Evolutionary conservation across 2,888 invertebrate species (phyloP).

Genomic region (Melanostoma mellinum): DNA sequence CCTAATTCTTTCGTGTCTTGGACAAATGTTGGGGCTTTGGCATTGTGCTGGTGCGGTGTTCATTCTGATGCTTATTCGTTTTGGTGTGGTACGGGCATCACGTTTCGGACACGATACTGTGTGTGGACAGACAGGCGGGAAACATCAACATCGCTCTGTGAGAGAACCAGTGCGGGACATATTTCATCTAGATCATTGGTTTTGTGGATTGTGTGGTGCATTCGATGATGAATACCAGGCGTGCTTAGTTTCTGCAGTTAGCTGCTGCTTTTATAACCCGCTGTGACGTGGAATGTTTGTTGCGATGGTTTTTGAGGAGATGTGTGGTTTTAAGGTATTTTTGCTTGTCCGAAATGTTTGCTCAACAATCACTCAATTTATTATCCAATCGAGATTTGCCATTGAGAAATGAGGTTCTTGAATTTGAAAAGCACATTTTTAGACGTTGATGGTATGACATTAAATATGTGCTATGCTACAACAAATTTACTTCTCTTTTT

Average conservation of each 20-base stretch:
- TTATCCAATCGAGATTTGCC: conserved; percentile 4
- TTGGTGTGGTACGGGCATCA: conserved; percentile 9
- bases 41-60: conserved; percentile 4
- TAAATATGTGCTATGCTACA: too few species aligned
- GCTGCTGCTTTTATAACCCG: background rate
- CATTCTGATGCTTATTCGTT: conserved; percentile 28
- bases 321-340: conserved; percentile 4
- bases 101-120: conserved; percentile 24
- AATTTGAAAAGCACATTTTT: too few species aligned
- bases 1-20: conserved; percentile 45
- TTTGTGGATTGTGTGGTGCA: conserved; percentile 21
- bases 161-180: background rate
- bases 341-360: background rate
- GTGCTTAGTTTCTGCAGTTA: conserved; percentile 10
- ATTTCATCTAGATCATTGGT: conserved; percentile 25
- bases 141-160: background rate
- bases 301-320: background rate
- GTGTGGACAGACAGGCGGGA: conserved; percentile 10
- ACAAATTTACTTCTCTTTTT: too few species aligned
- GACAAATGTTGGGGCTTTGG: conserved; percentile 28
- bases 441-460: too few species aligned
- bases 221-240: conserved; percentile 30
- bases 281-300: conserved; percentile 7
- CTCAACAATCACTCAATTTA: conserved; percentile 7
- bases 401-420: too few species aligned